Evolutionary conservation across 1,140 invertebrate genomes (phyloP), one percentile per base, ranked within the genome.

Genomic region (Heliothis subflexa): DNA sequence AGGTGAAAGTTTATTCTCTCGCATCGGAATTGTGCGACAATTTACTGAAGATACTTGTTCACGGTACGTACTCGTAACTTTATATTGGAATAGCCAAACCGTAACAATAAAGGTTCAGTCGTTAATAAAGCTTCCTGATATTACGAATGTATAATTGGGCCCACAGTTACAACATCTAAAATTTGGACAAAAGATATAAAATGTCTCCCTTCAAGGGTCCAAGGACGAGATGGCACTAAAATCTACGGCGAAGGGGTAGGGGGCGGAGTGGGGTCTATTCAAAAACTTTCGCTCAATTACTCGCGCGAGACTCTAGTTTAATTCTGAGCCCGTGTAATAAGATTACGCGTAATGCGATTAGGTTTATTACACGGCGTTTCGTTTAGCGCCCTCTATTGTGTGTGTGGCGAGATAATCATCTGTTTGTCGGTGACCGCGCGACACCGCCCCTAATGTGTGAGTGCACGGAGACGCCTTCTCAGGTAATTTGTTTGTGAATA

Each of bases 211-310:
- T 75, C 14, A 33, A 52, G 57, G 73, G 73, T 64, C 73, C 73
- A 64, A 75, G 73, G 72, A 61, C 72, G 57, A 33, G 71, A 66
- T 59, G 40, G 45, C 59, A 64, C 73, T 64, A 64, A 64, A 75
- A 50, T 75, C 55, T 74, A 62, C 55, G 47, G 45, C 54, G n/a
- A 7, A n/a, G 59, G 28, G 59, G 73, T 14, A 59, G n/a, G 57
- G 45, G 9, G 59, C 0, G 57, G 55, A 0, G 11, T 59, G 73
- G 73, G 73, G 45, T 68, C 71, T 64, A 80, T 83, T 78, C 62
- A 82, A 77, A 82, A 83, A 83, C 81, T 83, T 83, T 83, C 78
- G 81, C 78, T 83, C 81, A 78, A 80, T 83, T 80, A 80, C 75
- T 75, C 71, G 76, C 78, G 78, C 73, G 74, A 77, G 74, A 80